phyloP scores from a whole-genome alignment of 2,113 vertebrate species.

The Plecotus auritus region DNA sequence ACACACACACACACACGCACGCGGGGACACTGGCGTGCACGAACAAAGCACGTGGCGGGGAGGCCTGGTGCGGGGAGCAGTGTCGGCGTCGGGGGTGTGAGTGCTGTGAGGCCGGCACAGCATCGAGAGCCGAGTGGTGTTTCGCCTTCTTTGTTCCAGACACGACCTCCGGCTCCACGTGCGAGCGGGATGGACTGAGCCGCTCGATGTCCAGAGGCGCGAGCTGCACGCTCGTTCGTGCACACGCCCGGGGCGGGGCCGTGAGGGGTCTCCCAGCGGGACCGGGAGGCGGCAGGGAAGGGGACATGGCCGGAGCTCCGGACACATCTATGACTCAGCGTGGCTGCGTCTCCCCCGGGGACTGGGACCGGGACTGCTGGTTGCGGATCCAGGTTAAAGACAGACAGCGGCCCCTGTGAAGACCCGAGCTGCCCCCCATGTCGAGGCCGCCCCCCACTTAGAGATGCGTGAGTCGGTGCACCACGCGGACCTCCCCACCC shows the following conservation, averaged over 20 bases:
- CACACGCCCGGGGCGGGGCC: fast-evolving
- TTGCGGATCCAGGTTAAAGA: neutral
- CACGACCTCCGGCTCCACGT: neutral
- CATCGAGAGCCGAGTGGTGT: too few species aligned
- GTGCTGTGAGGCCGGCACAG: fast-evolving
- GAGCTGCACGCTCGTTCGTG: fast-evolving
- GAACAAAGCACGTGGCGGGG: fast-evolving
- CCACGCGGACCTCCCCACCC: neutral
- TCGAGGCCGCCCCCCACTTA: neutral
- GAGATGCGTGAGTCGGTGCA: neutral
- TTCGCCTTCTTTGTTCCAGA: neutral
- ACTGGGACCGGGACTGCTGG: too few species aligned
- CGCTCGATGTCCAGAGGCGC: neutral
- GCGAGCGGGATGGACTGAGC: neutral
- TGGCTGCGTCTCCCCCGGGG: neutral
- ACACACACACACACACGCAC: too few species aligned
- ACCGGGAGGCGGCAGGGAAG: neutral
- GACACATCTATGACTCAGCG: fast-evolving
- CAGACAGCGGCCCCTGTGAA: fast-evolving
- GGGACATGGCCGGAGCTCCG: fast-evolving
- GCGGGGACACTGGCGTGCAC: fast-evolving
- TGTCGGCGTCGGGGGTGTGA: fast-evolving
- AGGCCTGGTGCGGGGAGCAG: fast-evolving
- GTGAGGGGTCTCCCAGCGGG: neutral
- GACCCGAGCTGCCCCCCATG: neutral